A percentile compares a stretch with the other conserved stretches of the same genome.
Conservation (phyloP, 2,797 vertebrate species). For the Prionace glauca region DNA sequence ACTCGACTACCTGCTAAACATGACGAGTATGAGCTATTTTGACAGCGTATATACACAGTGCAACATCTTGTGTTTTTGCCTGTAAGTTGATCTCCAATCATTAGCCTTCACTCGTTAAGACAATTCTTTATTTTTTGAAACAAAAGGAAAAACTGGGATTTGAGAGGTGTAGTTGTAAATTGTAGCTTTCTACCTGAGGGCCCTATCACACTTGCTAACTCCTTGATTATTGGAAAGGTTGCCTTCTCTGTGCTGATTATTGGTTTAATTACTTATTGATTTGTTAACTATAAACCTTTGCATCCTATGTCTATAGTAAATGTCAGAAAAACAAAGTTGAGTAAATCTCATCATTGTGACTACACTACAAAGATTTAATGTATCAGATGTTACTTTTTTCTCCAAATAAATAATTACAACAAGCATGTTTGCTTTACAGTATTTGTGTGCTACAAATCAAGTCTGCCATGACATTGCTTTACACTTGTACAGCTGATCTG, state of each 20-base stretch:
- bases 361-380: neutral
- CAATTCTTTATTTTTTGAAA: neutral
- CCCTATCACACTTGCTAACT: neutral
- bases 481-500: neutral
- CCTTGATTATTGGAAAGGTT: conserved; percentile 20
- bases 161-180: neutral
- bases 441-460: neutral
- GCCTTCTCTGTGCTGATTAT: neutral
- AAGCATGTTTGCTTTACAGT: neutral
- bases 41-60: neutral
- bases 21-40: neutral
- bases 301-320: neutral
- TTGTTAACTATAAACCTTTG: conserved; percentile 7
- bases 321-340: neutral
- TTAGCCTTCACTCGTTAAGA: neutral
- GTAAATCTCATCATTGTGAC: neutral
- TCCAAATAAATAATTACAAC: neutral
- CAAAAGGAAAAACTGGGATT: neutral
- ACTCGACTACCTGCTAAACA: too few relatives aligned
- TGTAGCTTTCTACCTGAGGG: neutral
- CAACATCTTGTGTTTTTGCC: neutral
- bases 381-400: neutral
- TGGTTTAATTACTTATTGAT: conserved; percentile 24
- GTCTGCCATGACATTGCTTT: neutral
- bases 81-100: neutral